These are phyloP conservation scores for Bombus polaris DNA, from an alignment of 1,140 invertebrate species.

Conservation along the genomic window DNA sequence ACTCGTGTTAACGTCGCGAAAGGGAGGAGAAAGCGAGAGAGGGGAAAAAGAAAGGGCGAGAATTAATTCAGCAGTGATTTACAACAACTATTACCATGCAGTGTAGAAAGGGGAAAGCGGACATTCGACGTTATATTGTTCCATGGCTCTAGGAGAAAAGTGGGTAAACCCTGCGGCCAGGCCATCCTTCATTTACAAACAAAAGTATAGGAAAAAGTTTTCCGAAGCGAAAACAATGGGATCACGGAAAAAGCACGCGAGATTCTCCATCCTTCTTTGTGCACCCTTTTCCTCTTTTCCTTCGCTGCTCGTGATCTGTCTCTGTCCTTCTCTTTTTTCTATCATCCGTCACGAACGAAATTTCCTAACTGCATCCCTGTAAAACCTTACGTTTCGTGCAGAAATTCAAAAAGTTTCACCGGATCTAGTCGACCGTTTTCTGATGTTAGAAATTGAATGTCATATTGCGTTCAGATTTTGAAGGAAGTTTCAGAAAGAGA, in stretches of 20 bases:
- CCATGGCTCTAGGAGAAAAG: constrained; percentile 14
- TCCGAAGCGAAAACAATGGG: constrained; percentile 39
- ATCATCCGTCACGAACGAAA: constrained; percentile 24
- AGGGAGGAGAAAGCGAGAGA: neutral
- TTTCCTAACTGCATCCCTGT: constrained; percentile 3
- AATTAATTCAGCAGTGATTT: constrained; percentile 23
- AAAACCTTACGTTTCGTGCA: neutral
- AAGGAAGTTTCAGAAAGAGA: neutral
- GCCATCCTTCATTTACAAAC: constrained; percentile 51
- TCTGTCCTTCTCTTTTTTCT: neutral
- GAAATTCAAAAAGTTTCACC: neutral
- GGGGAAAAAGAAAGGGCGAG: neutral
- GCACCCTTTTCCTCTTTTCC: neutral
- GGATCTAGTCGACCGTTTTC: neutral
- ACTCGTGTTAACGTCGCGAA: neutral
- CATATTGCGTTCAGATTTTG: neutral
- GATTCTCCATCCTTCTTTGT: neutral
- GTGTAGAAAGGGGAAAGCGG: constrained; percentile 10
- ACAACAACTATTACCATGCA: constrained; percentile 11
- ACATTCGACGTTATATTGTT: constrained; percentile 42
- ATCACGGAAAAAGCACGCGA: constrained; percentile 2
- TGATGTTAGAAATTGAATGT: neutral
- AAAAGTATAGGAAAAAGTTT: constrained; percentile 43
- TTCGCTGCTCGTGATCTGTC: neutral
- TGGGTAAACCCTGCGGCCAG: constrained; percentile 32